phyloP scores from a whole-genome alignment of 1,140 invertebrate genomes.

The Calycopis cecrops region DNA sequence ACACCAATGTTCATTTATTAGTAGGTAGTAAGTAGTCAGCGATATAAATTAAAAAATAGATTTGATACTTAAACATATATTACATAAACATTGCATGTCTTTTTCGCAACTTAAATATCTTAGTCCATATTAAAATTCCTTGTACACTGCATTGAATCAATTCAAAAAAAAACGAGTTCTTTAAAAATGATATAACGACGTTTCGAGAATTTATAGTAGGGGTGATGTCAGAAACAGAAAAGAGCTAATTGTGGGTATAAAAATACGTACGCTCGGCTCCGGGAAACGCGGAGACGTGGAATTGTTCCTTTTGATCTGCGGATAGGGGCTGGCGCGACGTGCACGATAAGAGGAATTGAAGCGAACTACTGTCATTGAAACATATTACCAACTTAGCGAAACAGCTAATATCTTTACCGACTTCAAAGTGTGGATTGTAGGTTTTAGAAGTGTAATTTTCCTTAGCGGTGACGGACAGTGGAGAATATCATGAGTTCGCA shows the following conservation, averaged over 20 bases:
- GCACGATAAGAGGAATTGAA: background rate
- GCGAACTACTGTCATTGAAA: background rate
- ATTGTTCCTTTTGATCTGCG: constrained; percentile 16
- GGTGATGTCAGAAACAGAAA: constrained; percentile 18
- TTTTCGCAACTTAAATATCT: too few species aligned
- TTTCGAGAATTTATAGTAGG: constrained; percentile 10
- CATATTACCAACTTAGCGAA: background rate
- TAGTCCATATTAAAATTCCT: too few species aligned
- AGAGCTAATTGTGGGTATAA: constrained; percentile 18
- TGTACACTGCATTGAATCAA: too few species aligned
- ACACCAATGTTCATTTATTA: too few species aligned
- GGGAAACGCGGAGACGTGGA: background rate
- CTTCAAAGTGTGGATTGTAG: background rate
- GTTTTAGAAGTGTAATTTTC: too few species aligned
- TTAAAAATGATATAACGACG: background rate
- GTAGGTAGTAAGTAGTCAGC: too few species aligned
- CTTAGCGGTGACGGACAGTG: too few species aligned
- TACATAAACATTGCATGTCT: too few species aligned
- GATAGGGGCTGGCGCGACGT: background rate
- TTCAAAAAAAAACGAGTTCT: constrained; percentile 1
- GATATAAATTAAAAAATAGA: too few species aligned
- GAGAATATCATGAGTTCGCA: too few species aligned
- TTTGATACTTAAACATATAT: too few species aligned
- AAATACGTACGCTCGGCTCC: constrained; percentile 1
- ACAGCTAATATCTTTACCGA: background rate